Base-by-base conservation (phyloP, 2,797 vertebrate species). In the Echeneis naucrates region DNA sequence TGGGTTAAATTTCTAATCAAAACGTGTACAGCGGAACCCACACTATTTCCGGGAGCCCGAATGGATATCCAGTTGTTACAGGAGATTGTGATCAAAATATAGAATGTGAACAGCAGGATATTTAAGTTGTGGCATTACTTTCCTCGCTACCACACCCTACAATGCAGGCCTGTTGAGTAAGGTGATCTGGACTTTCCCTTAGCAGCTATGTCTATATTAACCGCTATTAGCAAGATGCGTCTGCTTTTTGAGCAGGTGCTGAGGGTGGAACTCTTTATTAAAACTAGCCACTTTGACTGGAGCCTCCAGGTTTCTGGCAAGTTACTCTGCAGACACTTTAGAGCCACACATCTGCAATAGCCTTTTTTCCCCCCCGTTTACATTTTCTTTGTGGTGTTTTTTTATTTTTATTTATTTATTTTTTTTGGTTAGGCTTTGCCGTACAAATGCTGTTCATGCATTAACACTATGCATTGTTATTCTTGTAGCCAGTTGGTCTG, bases 181-280 rank as follows among this genome's bases (percentile, higher is more conserved):
- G 85, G 72, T 75, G 92, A 95, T 95, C 92, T 82, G 72, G 92
- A 88, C 92, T 64, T 92, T 89, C 94, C 94, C 90, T 85, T 8
- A 27, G 72, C 84, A 92, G 90, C 91, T 90, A 94, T 94, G 92
- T 85, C 62, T 75, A 56, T 81, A 81, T 90, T 67, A 88, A 84
- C 80, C 55, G 40, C 80, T 75, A 79, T 83, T 81, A 82, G 84
- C 82, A 70, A 72, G 83, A 85, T 82, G 83, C 84, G 87, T 89
- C 74, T 92, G 89, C 90, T 90, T 82, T 85, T 32, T 61, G 80
- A 89, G 83, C 90, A 89, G 89, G 87, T 91, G 84, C 76, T 68
- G 23, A 44, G 83, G 72, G 76, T 78, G 40, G 40, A 42, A 42
- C 35, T 37, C 8, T 1, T 77, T 78, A 84, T 72, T 51, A 48